These are phyloP conservation scores for Lerista edwardsae DNA, from an alignment of 2,797 vertebrate genomes.

Conservation along the genomic window DNA sequence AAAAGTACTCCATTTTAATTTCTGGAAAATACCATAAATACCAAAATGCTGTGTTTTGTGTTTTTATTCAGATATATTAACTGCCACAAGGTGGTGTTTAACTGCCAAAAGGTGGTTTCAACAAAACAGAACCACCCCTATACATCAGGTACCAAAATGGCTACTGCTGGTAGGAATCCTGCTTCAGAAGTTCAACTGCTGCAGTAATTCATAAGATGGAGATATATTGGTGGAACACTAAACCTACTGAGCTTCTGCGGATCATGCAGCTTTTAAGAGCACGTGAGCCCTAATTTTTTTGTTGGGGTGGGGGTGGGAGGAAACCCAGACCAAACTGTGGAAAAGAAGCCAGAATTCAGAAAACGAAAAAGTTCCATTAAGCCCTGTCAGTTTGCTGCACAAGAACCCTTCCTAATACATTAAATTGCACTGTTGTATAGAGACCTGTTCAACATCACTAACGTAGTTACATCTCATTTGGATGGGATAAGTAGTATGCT, in stretches of 20 bases:
- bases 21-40: too few relatives aligned
- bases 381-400: background rate
- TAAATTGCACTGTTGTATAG: background rate
- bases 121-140: too few relatives aligned
- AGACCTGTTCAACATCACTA: background rate
- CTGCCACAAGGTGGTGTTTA: too few relatives aligned
- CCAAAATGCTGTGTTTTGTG: too few relatives aligned
- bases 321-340: background rate
- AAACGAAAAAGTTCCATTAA: background rate
- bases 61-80: too few relatives aligned
- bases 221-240: background rate
- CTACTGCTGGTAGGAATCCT: background rate
- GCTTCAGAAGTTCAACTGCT: background rate
- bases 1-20: too few relatives aligned
- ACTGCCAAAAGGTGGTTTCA: too few relatives aligned
- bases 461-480: slow-evolving; percentile 1
- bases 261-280: background rate
- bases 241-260: background rate
- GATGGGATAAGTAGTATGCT: slow-evolving; percentile 3
- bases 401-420: background rate
- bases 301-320: background rate
- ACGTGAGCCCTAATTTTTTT: background rate
- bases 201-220: background rate
- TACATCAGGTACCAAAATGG: too few relatives aligned
- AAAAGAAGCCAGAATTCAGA: background rate